A percentile compares a stretch with the other conserved stretches of the same genome.
Evolutionary conservation across 2,888 invertebrate genomes (phyloP).

Genomic region (Coelinius sp.): DNA sequence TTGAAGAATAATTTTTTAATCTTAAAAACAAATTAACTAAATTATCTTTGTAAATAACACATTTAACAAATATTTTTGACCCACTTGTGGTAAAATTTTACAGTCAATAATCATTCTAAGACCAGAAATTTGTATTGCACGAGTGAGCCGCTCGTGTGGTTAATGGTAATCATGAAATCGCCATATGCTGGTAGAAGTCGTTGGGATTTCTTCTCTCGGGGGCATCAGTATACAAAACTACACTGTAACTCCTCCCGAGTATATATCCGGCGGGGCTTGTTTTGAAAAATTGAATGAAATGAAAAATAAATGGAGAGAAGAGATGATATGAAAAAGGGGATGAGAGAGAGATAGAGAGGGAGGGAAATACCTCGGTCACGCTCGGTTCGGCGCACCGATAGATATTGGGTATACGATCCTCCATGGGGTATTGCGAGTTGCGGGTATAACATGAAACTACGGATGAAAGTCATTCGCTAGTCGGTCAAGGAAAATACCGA

Average conservation of each 20-base stretch:
- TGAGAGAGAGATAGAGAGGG: background rate
- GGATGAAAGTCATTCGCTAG: slow-evolving; percentile 41
- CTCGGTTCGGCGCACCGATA: slow-evolving; percentile 32
- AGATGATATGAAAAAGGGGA: slow-evolving; percentile 12
- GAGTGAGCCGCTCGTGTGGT: slow-evolving; percentile 28
- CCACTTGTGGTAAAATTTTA: slow-evolving; percentile 9
- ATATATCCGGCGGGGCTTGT: slow-evolving; percentile 25
- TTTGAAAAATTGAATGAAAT: background rate
- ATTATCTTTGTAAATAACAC: background rate
- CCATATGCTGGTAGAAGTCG: slow-evolving; percentile 25
- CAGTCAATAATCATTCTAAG: slow-evolving; percentile 12
- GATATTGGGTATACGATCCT: slow-evolving; percentile 32
- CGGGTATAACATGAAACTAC: slow-evolving; percentile 28
- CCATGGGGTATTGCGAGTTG: slow-evolving; percentile 33
- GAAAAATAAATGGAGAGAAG: slow-evolving; percentile 15
- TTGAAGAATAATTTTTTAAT: background rate
- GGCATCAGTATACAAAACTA: slow-evolving; percentile 31
- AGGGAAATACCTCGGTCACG: slow-evolving; percentile 36
- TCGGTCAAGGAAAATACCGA: slow-evolving; percentile 39
- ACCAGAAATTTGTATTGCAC: slow-evolving; percentile 20
- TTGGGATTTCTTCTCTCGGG: slow-evolving; percentile 32
- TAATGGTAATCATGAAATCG: slow-evolving; percentile 39
- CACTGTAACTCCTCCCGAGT: slow-evolving; percentile 29
- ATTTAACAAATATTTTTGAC: background rate
- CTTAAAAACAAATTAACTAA: background rate